phyloP scores from a whole-genome alignment of 2,888 invertebrate species.

The Idaea dimidiata region DNA sequence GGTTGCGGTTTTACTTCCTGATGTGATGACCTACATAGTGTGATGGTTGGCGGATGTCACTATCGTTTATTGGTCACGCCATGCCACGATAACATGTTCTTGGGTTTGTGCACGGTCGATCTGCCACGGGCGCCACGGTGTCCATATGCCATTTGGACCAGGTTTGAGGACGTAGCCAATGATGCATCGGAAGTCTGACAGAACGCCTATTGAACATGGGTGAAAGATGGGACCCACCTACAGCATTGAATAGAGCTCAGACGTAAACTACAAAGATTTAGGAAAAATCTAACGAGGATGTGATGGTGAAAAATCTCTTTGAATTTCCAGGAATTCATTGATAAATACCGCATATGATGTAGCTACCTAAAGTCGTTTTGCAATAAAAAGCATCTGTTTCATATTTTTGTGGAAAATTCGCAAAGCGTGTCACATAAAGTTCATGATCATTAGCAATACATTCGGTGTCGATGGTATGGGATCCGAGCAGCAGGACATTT shows the following conservation, averaged over 20 bases:
- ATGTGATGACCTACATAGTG: constrained; percentile 64
- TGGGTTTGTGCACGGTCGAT: constrained; percentile 40
- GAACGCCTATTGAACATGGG: neutral
- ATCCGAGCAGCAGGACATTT: constrained; percentile 60
- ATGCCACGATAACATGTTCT: constrained; percentile 59
- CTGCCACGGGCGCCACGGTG: constrained; percentile 38
- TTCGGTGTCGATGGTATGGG: constrained; percentile 60
- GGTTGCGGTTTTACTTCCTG: constrained; percentile 73
- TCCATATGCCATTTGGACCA: constrained; percentile 50
- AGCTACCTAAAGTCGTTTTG: constrained; percentile 6
- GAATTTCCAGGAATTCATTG: too few species aligned
- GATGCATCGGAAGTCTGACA: neutral
- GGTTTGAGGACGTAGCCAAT: constrained; percentile 29
- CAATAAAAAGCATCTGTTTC: constrained; percentile 21
- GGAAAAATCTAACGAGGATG: too few species aligned
- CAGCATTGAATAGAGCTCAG: neutral
- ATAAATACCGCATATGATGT: too few species aligned
- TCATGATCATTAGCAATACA: constrained; percentile 67
- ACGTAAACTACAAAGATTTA: too few species aligned
- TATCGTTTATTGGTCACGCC: constrained; percentile 46
- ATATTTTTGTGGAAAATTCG: constrained; percentile 49
- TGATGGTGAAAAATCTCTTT: too few species aligned
- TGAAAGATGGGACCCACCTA: neutral
- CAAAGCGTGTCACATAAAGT: constrained; percentile 45
- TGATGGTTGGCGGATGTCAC: constrained; percentile 62